phyloP scores from a whole-genome alignment of 2,888 invertebrate species.

The Tipula vernalis region DNA sequence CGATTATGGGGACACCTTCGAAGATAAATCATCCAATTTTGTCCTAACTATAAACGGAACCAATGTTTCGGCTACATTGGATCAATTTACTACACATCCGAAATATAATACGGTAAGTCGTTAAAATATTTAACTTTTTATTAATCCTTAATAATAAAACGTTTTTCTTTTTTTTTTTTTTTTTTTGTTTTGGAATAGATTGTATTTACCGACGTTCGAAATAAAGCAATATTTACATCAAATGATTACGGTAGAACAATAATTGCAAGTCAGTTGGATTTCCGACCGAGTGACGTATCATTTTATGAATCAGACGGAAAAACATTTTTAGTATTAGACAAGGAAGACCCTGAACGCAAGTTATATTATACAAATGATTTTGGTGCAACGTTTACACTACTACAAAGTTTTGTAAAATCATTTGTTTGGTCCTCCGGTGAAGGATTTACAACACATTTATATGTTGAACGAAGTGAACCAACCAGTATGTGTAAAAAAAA shows the following conservation, averaged over 20 bases:
- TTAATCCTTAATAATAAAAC: too few relatives aligned
- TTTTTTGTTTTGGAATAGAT: constrained; percentile 43
- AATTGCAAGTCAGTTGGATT: constrained; percentile 46
- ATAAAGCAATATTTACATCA: constrained; percentile 66
- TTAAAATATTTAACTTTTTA: background rate
- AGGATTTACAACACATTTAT: constrained; percentile 42
- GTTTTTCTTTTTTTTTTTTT: background rate
- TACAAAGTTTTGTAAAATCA: constrained; percentile 63
- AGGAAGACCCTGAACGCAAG: constrained; percentile 48
- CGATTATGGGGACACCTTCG: constrained; percentile 72
- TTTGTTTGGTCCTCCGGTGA: constrained; percentile 57
- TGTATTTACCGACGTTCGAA: constrained; percentile 68
- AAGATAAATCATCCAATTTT: constrained; percentile 58
- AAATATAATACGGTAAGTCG: constrained; percentile 65
- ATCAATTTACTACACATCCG: constrained; percentile 77
- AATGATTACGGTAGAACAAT: constrained; percentile 60
- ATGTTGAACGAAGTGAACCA: constrained; percentile 56
- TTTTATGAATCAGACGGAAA: constrained; percentile 60
- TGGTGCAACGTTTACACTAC: constrained; percentile 54
- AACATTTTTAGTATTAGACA: constrained; percentile 63
- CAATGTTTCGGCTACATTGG: constrained; percentile 53
- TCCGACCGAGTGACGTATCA: constrained; percentile 65
- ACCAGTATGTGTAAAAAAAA: constrained; percentile 31
- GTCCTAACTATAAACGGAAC: constrained; percentile 40
- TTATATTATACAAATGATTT: constrained; percentile 66